These are phyloP conservation scores for Crocuta crocuta DNA, from an alignment of 2,113 vertebrate genomes.

Conservation along the genomic window DNA sequence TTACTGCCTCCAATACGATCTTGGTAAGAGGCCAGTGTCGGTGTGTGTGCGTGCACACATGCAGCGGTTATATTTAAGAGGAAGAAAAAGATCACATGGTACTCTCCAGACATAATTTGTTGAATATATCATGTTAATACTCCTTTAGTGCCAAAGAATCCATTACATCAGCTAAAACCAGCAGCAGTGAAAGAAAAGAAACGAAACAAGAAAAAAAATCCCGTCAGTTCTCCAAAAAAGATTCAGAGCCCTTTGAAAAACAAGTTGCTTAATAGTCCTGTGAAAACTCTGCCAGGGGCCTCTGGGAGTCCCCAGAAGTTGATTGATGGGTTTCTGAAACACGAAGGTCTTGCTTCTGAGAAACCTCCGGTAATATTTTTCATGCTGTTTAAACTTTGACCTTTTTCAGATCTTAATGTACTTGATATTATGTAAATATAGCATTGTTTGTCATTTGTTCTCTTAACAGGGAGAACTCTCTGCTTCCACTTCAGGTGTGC, in stretches of 20 bases:
- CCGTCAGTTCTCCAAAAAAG: conserved; percentile 90
- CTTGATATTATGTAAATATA: neutral
- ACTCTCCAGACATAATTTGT: neutral
- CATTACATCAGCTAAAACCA: conserved; percentile 90
- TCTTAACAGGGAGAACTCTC: conserved; percentile 87
- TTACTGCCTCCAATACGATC: neutral
- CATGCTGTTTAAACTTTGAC: neutral
- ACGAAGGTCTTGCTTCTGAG: conserved; percentile 83
- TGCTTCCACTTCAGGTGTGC: conserved; percentile 86
- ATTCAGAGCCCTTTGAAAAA: conserved; percentile 93
- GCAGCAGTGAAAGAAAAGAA: conserved; percentile 89
- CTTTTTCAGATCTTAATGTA: neutral
- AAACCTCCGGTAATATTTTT: conserved; percentile 87
- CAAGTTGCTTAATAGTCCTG: conserved; percentile 88
- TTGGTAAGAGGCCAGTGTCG: neutral
- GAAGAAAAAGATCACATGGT: neutral
- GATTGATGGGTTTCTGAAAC: conserved; percentile 87
- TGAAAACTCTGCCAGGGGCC: conserved; percentile 81
- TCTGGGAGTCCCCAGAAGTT: conserved; percentile 89
- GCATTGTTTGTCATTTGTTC: neutral
- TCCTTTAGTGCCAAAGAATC: conserved; percentile 91
- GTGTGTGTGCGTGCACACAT: fast-evolving
- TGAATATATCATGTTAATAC: conserved; percentile 30
- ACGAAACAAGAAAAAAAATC: conserved; percentile 91
- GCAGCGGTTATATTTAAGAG: neutral